These are phyloP conservation scores for Panurus biarmicus DNA, from an alignment of 2,113 vertebrate genomes.

Conservation along the genomic window DNA sequence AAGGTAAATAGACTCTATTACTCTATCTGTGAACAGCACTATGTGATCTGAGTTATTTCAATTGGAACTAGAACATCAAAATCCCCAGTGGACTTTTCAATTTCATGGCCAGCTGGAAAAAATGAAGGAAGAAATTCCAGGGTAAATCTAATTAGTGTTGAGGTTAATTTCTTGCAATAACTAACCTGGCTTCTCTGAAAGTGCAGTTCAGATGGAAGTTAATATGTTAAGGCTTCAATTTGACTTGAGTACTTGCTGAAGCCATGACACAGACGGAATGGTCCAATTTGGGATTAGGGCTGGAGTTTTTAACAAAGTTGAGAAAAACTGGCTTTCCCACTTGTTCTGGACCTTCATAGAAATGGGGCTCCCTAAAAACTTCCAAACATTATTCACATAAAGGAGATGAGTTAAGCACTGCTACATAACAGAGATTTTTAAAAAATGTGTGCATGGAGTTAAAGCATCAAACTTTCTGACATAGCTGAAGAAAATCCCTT, in stretches of 20 bases:
- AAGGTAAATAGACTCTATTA: neutral
- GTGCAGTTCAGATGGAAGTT: neutral
- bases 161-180: constrained; percentile 10
- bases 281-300: neutral
- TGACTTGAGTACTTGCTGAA: neutral
- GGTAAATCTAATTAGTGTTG: neutral
- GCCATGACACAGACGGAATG: neutral
- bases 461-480: neutral
- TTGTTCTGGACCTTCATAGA: neutral
- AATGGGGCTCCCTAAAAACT: neutral
- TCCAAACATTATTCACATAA: neutral
- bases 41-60: neutral
- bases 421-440: neutral
- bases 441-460: neutral
- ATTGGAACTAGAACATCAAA: neutral
- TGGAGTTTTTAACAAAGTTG: neutral
- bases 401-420: neutral
- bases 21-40: neutral
- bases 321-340: neutral
- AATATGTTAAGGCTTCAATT: neutral
- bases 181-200: neutral
- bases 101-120: neutral
- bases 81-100: neutral
- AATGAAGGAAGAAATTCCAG: neutral
- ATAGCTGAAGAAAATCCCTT: neutral